Conservation (phyloP, 2,888 invertebrate genomes). For the Nipponacmea schrenckii region DNA sequence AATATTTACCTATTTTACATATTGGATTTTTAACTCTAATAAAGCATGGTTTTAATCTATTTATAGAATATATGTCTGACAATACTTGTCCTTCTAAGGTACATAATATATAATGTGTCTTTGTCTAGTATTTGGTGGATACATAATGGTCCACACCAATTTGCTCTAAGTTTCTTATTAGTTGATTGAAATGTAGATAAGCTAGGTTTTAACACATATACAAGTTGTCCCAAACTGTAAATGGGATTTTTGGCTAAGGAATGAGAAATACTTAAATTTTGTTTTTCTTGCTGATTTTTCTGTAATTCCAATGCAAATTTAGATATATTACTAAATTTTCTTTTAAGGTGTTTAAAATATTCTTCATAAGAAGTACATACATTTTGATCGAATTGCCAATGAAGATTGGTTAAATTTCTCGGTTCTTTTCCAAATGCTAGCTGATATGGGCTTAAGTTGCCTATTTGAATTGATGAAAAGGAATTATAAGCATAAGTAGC, state of each 20-base stretch:
- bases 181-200: background rate
- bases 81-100: background rate
- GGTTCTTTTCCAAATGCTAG: conserved; percentile 3
- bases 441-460: background rate
- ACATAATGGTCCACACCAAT: background rate
- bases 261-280: conserved; percentile 1
- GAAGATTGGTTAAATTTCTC: background rate
- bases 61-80: background rate
- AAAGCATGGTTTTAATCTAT: background rate
- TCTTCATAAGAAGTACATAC: conserved; percentile 3
- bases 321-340: background rate
- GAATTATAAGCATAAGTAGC: background rate
- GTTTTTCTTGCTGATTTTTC: background rate
- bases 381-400: background rate
- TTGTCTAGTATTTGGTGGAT: background rate
- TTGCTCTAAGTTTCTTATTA: background rate
- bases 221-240: background rate
- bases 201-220: background rate
- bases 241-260: background rate
- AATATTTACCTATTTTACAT: background rate
- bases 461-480: background rate
- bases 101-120: background rate
- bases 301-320: background rate
- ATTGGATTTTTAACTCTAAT: background rate
- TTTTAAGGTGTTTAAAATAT: background rate